phyloP scores from a whole-genome alignment of 1,140 invertebrate species.

The Ceratosolen solmsi region DNA sequence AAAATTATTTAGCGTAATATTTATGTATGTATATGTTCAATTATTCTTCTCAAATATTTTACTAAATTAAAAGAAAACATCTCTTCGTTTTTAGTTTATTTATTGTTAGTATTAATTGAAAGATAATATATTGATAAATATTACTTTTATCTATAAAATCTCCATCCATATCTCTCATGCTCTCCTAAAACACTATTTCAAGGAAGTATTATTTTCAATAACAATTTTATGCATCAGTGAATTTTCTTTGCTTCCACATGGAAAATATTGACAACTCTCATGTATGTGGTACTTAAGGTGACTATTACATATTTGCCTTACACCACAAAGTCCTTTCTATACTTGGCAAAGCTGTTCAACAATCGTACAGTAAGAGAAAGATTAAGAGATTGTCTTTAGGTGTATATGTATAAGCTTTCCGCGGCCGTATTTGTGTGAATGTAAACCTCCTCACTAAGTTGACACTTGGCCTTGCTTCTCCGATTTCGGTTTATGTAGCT shows the following conservation, averaged over 20 bases:
- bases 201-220: too few relatives aligned
- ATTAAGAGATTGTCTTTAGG: background rate
- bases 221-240: too few relatives aligned
- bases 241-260: background rate
- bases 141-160: too few relatives aligned
- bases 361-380: background rate
- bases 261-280: background rate
- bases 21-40: too few relatives aligned
- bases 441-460: background rate
- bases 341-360: conserved; percentile 35
- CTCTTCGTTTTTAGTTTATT: too few relatives aligned
- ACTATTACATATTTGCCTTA: conserved; percentile 26
- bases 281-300: background rate
- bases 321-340: background rate
- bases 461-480: background rate
- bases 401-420: background rate
- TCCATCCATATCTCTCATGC: too few relatives aligned
- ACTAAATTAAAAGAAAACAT: too few relatives aligned
- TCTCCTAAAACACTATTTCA: too few relatives aligned
- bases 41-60: too few relatives aligned
- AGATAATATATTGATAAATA: too few relatives aligned
- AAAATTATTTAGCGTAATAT: too few relatives aligned
- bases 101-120: too few relatives aligned
- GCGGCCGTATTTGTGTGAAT: conserved; percentile 3
- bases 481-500: conserved; percentile 24